Base-by-base conservation (phyloP, 2,797 vertebrate genomes). In the Microctenopoma stevenorrisi region DNA sequence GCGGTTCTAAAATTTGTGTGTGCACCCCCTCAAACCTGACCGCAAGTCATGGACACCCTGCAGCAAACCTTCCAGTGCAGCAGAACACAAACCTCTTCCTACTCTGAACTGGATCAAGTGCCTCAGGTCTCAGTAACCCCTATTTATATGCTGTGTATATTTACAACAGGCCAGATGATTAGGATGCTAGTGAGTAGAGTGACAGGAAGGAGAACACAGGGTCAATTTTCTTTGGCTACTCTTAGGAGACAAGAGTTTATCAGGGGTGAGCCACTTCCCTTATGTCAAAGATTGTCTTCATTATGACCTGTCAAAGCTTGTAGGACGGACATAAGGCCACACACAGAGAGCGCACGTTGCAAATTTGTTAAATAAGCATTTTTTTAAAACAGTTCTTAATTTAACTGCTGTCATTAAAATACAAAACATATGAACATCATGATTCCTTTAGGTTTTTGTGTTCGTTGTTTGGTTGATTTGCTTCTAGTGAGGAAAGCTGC, bases 121-220 rank as follows among this genome's bases (percentile, higher is more conserved):
- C 89, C 91, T 92, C 86, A 72, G 87, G 92, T 94, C 91, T 92
- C 85, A 86, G 89, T 88, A 84, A 93, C 88, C 89, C 87, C 93
- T 93, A 94, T 95, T 92, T 93, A 94, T 95, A 94, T 38, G 79
- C 79, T 84, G 78, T 78, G 82, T 92, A 91, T 94, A 94, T 95
- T 93, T 94, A 91, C 92, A 91, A 86, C 85, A 35, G 72, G 63
- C 61, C 48, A 48, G 66, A 93, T 92, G 89, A 91, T 89, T 89
- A 74, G 88, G 86, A 94, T 93, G 87, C 90, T 93, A 79, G 65
- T n/a, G 65, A 76, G 76, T 82, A 83, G 79, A 71, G 81, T 68
- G 72, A 77, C 73, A 86, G 88, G 80, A 74, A 86, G 79, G 70
- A 84, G 83, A 93, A 91, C 86, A 88, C 57, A 33, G 76, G 46